These are phyloP conservation scores for Tychaedon coryphoeus DNA, from an alignment of 2,113 vertebrate genomes.

Conservation along the genomic window DNA sequence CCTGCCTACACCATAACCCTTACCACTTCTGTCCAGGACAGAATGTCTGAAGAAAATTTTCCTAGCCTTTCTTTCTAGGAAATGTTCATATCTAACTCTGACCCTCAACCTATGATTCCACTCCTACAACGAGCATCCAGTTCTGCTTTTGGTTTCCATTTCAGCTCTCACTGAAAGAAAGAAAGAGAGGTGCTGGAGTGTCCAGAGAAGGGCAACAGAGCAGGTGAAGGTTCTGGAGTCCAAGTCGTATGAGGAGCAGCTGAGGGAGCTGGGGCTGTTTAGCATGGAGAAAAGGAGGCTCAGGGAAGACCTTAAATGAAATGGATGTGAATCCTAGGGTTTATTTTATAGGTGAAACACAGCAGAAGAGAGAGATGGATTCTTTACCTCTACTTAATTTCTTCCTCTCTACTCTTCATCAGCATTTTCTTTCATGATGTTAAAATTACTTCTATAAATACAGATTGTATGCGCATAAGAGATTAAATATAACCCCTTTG, in stretches of 20 bases:
- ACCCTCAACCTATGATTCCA: neutral
- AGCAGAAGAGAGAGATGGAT: neutral
- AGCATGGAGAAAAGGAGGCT: neutral
- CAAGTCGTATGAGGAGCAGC: neutral
- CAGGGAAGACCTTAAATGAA: neutral
- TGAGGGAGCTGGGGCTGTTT: neutral
- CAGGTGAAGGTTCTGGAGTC: neutral
- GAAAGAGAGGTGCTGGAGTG: neutral
- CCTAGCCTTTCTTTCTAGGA: neutral
- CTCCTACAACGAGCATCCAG: rapidly evolving
- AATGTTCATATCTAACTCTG: neutral
- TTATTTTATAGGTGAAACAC: neutral
- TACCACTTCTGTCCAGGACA: neutral
- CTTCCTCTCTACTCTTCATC: neutral
- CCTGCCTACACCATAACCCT: neutral
- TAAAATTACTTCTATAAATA: neutral
- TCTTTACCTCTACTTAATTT: neutral
- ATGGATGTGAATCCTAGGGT: neutral
- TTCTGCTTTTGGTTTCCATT: neutral
- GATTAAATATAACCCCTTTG: neutral
- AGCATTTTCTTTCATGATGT: neutral
- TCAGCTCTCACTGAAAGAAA: neutral
- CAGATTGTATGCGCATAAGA: neutral
- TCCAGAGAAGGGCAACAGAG: neutral
- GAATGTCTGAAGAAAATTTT: neutral